A percentile compares a stretch with the other conserved stretches of the same genome.
Evolutionary conservation across 2,888 invertebrate species (phyloP).

Genomic region (Lasioglossum marginatum): DNA sequence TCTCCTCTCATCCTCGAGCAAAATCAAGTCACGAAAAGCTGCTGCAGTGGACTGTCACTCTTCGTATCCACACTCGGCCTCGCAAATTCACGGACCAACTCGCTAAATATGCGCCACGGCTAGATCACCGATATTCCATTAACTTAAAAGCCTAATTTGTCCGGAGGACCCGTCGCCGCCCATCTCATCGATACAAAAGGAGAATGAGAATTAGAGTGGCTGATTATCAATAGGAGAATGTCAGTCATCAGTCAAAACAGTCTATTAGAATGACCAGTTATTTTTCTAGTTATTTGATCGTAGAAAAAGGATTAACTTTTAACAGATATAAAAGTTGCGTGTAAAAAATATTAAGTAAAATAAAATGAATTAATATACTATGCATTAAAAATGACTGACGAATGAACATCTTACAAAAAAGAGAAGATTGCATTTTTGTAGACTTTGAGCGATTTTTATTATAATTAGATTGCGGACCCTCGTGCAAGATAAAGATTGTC

Average conservation of each 20-base stretch:
- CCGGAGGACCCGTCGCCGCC: neutral
- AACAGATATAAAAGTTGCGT: too few species aligned
- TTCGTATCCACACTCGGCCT: neutral
- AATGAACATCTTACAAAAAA: neutral
- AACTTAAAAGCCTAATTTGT: conserved; percentile 44
- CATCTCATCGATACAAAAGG: neutral
- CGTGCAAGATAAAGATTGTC: neutral
- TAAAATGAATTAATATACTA: neutral
- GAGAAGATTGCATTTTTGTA: neutral
- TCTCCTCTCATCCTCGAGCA: conserved; percentile 49
- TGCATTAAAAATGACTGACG: neutral
- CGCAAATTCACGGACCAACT: neutral
- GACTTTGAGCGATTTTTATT: neutral
- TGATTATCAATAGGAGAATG: neutral
- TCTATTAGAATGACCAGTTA: neutral
- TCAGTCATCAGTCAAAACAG: too few species aligned
- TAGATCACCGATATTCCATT: conserved; percentile 44
- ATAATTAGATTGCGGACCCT: neutral
- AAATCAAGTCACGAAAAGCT: conserved; percentile 36
- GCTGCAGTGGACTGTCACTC: conserved; percentile 20
- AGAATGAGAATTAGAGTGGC: neutral
- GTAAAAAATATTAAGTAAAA: too few species aligned
- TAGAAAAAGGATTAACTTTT: too few species aligned
- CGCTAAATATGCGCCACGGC: conserved; percentile 36
- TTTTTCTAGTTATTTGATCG: too few species aligned